Evolutionary conservation across 1,140 invertebrate genomes (phyloP).

Genomic region (Ceratina calcarata): DNA sequence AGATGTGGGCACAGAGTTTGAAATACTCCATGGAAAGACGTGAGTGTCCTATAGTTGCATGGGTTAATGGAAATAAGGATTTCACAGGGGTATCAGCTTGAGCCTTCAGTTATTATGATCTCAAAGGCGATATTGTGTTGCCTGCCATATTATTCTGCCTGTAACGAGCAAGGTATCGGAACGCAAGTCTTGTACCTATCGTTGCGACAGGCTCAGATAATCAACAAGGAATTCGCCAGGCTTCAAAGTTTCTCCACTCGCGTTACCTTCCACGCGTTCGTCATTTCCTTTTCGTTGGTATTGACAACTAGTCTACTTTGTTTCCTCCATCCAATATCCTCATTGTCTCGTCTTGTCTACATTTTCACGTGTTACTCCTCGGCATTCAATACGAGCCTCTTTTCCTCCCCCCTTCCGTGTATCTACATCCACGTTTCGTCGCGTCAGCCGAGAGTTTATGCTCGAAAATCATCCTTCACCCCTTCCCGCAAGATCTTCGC

Average conservation of each 20-base stretch:
- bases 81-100: neutral
- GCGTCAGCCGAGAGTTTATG: slow-evolving; percentile 66
- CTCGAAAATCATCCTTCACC: slow-evolving; percentile 62
- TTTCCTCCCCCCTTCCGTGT: neutral
- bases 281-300: slow-evolving; percentile 59
- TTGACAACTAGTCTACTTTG: slow-evolving; percentile 75
- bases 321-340: slow-evolving; percentile 75
- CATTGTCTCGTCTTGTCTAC: slow-evolving; percentile 72
- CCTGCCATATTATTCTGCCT: slow-evolving; percentile 31
- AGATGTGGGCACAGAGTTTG: no score
- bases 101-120: neutral
- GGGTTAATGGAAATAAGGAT: no score
- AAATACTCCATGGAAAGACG: no score
- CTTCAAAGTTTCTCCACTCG: slow-evolving; percentile 71
- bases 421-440: neutral
- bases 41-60: no score
- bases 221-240: slow-evolving; percentile 52
- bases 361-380: slow-evolving; percentile 70
- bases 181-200: slow-evolving; percentile 41
- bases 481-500: slow-evolving; percentile 68
- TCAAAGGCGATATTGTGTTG: slow-evolving; percentile 44
- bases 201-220: slow-evolving; percentile 58
- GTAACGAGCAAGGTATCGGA: slow-evolving; percentile 36
- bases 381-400: slow-evolving; percentile 20
- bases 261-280: slow-evolving; percentile 63